Evolutionary conservation across 2,113 vertebrate genomes (phyloP), one percentile per base, ranked within the genome.

Genomic region (Bolborhynchus lineola): DNA sequence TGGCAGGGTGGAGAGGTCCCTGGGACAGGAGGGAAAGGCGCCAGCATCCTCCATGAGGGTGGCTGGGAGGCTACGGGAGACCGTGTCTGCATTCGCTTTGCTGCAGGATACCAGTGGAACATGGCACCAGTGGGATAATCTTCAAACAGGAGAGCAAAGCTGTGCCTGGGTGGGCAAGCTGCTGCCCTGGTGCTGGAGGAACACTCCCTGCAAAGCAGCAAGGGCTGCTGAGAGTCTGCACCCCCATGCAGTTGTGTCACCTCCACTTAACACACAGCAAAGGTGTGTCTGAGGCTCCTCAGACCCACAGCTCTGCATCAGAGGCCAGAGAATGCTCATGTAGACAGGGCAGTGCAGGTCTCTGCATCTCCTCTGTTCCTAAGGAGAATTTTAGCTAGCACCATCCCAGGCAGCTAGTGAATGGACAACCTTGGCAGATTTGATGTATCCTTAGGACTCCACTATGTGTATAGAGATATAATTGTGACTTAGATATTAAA

Each of bases 211-310:
- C 29, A 76, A 80, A 89, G 70, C 64, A 74, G 77, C 13, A 47
- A 77, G 37, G 26, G 20, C 35, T 81, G 16, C 35, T 55, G 49
- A 74, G 31, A 14, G 11, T 67, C n/a, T 79, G 42, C 37, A 79
- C 44, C 16, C 11, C 41, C 19, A 13, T 15, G 47, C 39, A 41
- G 50, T 35, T 7, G 1, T 52, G n/a, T 49, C 65, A 70, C 7
- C 28, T n/a, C 16, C 16, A 11, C 18, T 28, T 0, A 0, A 44
- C 23, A 24, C 24, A 20, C 3, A 28, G 13, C 13, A 11, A 62
- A 68, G 53, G 15, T 33, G 7, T 2, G 9, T 18, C 20, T 65
- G 17, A 18, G 7, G 12, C 10, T 70, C 7, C 13, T 28, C 57
- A 50, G 33, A 14, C 33, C 24, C 7, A 5, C 5, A 80, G 0